Evolutionary conservation across 1,140 invertebrate species (phyloP), one percentile per base, ranked within the genome.

Genomic region (Oryzaephilus surinamensis): DNA sequence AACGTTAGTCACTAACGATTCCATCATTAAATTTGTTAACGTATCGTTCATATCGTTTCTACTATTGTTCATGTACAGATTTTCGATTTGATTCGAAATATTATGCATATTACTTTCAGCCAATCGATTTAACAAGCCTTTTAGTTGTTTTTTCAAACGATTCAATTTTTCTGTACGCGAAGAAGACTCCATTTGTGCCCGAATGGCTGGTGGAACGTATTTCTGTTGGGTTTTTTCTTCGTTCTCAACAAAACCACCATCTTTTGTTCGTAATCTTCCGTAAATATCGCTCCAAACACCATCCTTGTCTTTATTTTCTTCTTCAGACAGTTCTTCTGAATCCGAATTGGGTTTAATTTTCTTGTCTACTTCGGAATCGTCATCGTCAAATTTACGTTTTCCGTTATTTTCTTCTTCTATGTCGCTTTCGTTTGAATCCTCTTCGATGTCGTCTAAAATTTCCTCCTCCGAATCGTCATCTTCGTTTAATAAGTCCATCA

Each of bases 251-350:
- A 60, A 33, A 20, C 37, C 32, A 33, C 91, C 91, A 43, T 83
- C 66, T 57, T 78, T 76, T 58, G 87, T 81, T 52, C 84, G 70
- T 46, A 82, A 72, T 44, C 91, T 69, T 2, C 92, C 92, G 70
- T 97, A 97, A 58, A 97, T 96, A 67, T 97, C 92, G 71, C 96
- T 90, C 74, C 83, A 89, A 16, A 65, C 57, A 54, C 46, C 50
- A 29, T 49, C 36, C 64, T 45, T 17, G 17, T 63, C 48, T 2
- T 52, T 45, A 27, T 62, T 50, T 21, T 32, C 20, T 38, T 52
- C 38, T 39, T 52, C 44, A 23, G 47, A 18, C 3, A n/a, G 6
- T 27, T 37, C 26, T 12, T 37, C 21, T 16, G 23, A 7, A 20
- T 26, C 19, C 11, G 11, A n/a, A 16, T 34, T 23, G 7, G 24